These are phyloP conservation scores for Cheumatopsyche charites DNA, from an alignment of 1,140 invertebrate species.

Conservation along the genomic window DNA sequence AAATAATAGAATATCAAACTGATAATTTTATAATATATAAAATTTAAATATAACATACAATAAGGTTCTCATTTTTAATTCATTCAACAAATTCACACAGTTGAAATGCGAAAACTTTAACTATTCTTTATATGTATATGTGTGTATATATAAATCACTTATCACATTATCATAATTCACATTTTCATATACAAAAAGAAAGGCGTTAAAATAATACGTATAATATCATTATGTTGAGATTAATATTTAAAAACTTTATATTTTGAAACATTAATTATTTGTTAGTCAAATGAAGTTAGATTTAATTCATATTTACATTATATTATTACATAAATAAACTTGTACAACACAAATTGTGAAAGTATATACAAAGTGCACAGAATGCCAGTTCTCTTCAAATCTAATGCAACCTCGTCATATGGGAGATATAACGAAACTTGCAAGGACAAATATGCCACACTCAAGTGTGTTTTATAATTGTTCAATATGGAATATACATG, in stretches of 20 bases:
- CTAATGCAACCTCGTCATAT: no score
- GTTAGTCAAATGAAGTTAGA: not conserved
- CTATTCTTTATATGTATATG: no score
- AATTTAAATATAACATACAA: constrained; percentile 22
- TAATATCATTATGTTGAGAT: constrained; percentile 20
- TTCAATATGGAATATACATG: no score
- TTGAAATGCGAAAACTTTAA: not conserved
- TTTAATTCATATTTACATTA: not conserved
- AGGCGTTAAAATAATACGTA: not conserved
- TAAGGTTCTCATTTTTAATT: constrained; percentile 10
- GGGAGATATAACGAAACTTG: no score
- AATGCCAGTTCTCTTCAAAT: no score
- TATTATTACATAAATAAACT: not conserved
- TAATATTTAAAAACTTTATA: not conserved
- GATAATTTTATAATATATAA: constrained; percentile 15
- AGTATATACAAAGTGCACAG: not conserved
- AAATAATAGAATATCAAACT: constrained; percentile 21
- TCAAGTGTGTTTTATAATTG: no score
- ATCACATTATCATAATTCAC: constrained; percentile 4
- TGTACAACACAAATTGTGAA: not conserved
- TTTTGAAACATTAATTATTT: not conserved
- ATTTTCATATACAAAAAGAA: constrained; percentile 18
- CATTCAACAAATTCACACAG: constrained; percentile 14
- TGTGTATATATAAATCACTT: no score
- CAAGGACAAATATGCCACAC: no score